Conservation (phyloP, 2,797 vertebrate species). For the Manis pentadactyla region DNA sequence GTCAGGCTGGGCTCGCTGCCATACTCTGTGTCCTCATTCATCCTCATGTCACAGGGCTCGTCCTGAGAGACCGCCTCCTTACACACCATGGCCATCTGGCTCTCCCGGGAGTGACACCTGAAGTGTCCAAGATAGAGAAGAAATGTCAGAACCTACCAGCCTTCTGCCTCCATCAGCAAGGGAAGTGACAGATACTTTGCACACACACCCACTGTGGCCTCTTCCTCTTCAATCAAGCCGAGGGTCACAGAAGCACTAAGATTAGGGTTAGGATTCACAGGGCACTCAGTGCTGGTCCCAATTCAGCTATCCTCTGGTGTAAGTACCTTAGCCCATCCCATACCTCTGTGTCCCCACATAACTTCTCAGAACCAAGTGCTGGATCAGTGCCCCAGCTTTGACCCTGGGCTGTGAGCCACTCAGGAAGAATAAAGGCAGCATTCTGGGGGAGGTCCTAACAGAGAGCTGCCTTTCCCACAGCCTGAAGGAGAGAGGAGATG, state of each 20-base stretch:
- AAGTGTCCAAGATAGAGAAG: conserved; percentile 70
- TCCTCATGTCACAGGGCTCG: conserved; percentile 92
- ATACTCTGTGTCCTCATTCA: conserved; percentile 91
- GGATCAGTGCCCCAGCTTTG: not conserved
- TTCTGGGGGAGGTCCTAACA: not conserved
- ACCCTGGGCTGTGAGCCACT: not conserved
- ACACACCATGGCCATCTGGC: conserved; percentile 93
- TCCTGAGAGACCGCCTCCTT: conserved; percentile 93
- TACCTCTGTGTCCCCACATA: not conserved
- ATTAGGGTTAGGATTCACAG: not conserved
- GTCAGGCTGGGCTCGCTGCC: conserved; percentile 93
- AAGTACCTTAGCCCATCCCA: not conserved
- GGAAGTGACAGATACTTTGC: not conserved
- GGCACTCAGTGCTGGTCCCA: not conserved
- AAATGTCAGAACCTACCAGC: conserved; percentile 34
- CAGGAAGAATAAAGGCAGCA: not conserved
- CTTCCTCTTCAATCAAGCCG: not conserved
- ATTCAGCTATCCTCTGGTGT: not conserved
- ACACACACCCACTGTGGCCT: accelerated
- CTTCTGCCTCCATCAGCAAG: not conserved
- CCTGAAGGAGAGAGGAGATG: not conserved
- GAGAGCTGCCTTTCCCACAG: no score
- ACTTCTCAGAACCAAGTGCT: not conserved
- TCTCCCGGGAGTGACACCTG: conserved; percentile 96
- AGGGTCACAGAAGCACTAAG: not conserved